Evolutionary conservation across 2,888 invertebrate genomes (phyloP).

Genomic region (Eumacrocentrus americanus): DNA sequence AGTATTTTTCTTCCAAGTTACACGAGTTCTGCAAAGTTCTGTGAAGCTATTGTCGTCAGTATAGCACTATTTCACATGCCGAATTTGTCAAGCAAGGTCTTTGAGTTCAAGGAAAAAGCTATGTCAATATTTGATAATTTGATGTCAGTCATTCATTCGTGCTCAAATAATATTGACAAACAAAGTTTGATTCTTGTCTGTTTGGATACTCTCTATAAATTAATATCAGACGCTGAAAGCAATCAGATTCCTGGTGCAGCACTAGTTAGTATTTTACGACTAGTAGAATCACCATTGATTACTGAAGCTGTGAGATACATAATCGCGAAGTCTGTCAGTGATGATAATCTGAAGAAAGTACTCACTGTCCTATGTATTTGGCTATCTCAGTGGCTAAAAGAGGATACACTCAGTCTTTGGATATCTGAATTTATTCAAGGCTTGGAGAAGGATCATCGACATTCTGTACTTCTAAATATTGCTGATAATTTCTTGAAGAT

Average conservation of each 20-base stretch:
- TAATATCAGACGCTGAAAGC: slow-evolving; percentile 67
- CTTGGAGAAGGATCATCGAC: slow-evolving; percentile 65
- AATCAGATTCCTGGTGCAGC: slow-evolving; percentile 65
- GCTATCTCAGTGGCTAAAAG: slow-evolving; percentile 70
- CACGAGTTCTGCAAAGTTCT: slow-evolving; percentile 42
- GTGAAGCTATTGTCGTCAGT: slow-evolving; percentile 44
- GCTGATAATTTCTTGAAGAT: slow-evolving; percentile 68
- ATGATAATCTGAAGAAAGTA: slow-evolving; percentile 68
- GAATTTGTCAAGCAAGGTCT: slow-evolving; percentile 31
- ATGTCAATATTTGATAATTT: slow-evolving; percentile 42
- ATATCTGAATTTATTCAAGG: slow-evolving; percentile 72
- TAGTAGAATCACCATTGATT: slow-evolving; percentile 60
- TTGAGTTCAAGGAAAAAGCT: slow-evolving; percentile 40
- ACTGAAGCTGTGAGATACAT: slow-evolving; percentile 62
- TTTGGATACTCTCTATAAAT: slow-evolving; percentile 67
- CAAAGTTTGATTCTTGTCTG: slow-evolving; percentile 66
- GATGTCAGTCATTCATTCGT: slow-evolving; percentile 32
- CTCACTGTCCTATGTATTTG: slow-evolving; percentile 73
- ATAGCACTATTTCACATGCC: slow-evolving; percentile 45
- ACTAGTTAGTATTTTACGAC: slow-evolving; percentile 67
- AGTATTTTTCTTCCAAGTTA: slow-evolving; percentile 39
- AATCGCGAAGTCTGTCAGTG: slow-evolving; percentile 59
- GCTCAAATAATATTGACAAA: slow-evolving; percentile 32
- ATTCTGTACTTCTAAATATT: slow-evolving; percentile 67
- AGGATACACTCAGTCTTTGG: slow-evolving; percentile 71